phyloP scores from a whole-genome alignment of 2,797 vertebrate genomes.

The Chelon auratus region DNA sequence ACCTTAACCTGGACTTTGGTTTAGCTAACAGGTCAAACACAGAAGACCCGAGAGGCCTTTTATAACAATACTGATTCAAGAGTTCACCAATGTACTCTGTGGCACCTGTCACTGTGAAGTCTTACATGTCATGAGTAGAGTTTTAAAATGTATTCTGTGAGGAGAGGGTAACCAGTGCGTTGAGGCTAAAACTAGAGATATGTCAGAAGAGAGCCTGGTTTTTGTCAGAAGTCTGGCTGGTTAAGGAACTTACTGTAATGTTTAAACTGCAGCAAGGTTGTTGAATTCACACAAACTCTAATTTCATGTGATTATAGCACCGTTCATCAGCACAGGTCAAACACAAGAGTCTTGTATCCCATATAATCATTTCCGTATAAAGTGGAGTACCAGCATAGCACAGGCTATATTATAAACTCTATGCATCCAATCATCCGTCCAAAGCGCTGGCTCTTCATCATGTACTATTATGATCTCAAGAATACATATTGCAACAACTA shows the following conservation, averaged over 20 bases:
- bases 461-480: constrained; percentile 27
- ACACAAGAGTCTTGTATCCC: constrained; percentile 8
- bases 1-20: too few species aligned
- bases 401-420: constrained; percentile 15
- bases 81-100: too few species aligned
- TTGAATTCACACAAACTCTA: constrained; percentile 8
- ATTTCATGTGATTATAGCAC: constrained; percentile 7
- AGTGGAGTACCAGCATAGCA: constrained; percentile 10
- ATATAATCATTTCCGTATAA: constrained; percentile 37
- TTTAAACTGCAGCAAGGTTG: neutral
- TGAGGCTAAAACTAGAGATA: too few species aligned
- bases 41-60: too few species aligned
- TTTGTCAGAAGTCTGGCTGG: too few species aligned
- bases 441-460: constrained; percentile 38
- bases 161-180: too few species aligned
- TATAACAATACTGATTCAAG: too few species aligned
- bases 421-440: constrained; percentile 40
- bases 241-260: neutral
- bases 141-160: too few species aligned
- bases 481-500: constrained; percentile 30
- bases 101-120: too few species aligned
- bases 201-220: too few species aligned
- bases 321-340: constrained; percentile 43
- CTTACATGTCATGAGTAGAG: too few species aligned
- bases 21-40: too few species aligned